Evolutionary conservation across 2,888 invertebrate genomes (phyloP), one percentile per base, ranked within the genome.

Genomic region (Amitus sp.): DNA sequence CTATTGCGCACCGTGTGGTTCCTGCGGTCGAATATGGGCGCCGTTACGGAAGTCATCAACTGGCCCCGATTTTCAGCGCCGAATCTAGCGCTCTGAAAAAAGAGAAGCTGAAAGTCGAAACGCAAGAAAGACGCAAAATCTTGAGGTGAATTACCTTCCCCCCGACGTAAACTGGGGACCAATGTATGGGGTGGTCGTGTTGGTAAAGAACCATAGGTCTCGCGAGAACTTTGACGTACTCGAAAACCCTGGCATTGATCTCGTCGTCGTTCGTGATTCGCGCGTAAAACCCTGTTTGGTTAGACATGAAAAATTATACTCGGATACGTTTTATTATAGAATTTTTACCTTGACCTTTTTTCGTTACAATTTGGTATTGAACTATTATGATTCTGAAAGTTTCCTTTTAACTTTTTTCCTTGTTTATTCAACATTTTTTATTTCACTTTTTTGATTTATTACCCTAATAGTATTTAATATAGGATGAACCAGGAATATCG

Each of bases 141-240:
- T 52, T 39, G 47, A 51, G 54, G 50, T 59, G 33, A 50, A 66
- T 43, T 77, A 93, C 93, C 84, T 91, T 89, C 47, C 94, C 93
- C 47, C 91, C 93, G 50, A 93, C 86, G 80, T 93, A 98, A 3
- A 93, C 94, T 0, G 96, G 93, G 68, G 96, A 96, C 98, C 98
- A 99, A 72, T 96, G 92, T 42, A 95, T 92, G 0, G 95, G 95
- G 82, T 95, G 95, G 71, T 94, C 90, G 39, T 91, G 91, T 80
- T 95, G 92, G 79, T 95, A 94, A 87, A 97, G 91, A 23, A 98
- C 97, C 87, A 99, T 91, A 0, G 98, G 98, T 40, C 98, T 86
- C 10, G 98, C 96, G 86, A 99, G 89, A 13, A 99, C 96, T 73
- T 95, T 91, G 45, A 98, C 90, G 78, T 98, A 96, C 80, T 97